These are phyloP conservation scores for Xestia sexstrigata DNA, from an alignment of 2,888 invertebrate genomes.

Conservation along the genomic window DNA sequence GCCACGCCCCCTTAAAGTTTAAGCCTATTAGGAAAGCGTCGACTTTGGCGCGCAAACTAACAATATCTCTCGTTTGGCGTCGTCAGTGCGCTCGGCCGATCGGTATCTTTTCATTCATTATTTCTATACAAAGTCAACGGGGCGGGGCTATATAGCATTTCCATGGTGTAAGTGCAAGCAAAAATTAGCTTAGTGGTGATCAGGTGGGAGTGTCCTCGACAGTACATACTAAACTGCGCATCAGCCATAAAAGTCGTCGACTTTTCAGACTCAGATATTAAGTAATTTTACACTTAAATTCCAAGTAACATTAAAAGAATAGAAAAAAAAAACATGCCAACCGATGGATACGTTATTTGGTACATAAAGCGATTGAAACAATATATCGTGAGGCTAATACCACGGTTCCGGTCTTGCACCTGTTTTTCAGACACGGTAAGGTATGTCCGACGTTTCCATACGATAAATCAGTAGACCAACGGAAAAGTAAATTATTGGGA, in stretches of 20 bases:
- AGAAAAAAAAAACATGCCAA: not conserved
- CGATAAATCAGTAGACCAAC: constrained; percentile 35
- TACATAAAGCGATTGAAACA: constrained; percentile 18
- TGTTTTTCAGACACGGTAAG: constrained; percentile 30
- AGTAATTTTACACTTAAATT: constrained; percentile 1
- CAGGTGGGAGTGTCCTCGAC: too few relatives aligned
- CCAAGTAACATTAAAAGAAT: not conserved
- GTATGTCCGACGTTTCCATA: constrained; percentile 16
- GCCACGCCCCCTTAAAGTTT: too few relatives aligned
- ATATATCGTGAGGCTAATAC: constrained; percentile 15
- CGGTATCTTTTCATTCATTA: too few relatives aligned
- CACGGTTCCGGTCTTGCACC: constrained; percentile 21
- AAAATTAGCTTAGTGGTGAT: too few relatives aligned
- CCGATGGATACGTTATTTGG: not conserved
- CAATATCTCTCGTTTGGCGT: too few relatives aligned
- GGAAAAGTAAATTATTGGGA: constrained; percentile 33
- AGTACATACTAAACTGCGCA: not conserved
- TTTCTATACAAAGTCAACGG: too few relatives aligned
- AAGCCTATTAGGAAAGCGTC: too few relatives aligned
- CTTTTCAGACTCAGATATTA: not conserved
- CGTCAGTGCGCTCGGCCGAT: too few relatives aligned
- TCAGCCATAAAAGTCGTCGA: not conserved
- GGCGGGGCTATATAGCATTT: too few relatives aligned
- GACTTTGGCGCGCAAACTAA: too few relatives aligned
- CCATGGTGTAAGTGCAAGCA: too few relatives aligned